A percentile compares a stretch with the other conserved stretches of the same genome.
Evolutionary conservation across 2,797 vertebrate species (phyloP).

Genomic region (Iguana delicatissima): DNA sequence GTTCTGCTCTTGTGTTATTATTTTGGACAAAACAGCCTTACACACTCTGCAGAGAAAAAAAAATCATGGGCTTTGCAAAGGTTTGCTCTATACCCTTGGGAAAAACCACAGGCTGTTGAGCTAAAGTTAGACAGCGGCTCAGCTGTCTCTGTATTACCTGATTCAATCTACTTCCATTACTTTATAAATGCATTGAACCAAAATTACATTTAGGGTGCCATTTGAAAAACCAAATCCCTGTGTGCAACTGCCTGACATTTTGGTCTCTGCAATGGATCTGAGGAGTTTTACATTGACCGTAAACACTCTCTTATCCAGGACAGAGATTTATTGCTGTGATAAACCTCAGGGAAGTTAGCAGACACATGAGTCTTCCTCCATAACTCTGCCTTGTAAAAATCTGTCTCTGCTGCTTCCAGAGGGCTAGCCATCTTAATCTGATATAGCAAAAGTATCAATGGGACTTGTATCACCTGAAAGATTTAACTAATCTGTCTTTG

Average conservation of each 20-base stretch:
- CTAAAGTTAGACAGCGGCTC: neutral
- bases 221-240: neutral
- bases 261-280: neutral
- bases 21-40: neutral
- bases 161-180: conserved; percentile 1
- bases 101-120: neutral
- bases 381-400: neutral
- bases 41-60: neutral
- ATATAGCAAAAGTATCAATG: neutral
- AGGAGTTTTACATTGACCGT: neutral
- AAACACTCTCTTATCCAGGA: neutral
- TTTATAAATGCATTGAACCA: neutral
- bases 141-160: neutral
- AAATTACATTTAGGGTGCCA: neutral
- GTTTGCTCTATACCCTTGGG: neutral
- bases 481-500: no score
- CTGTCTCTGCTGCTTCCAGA: neutral
- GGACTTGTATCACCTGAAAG: neutral
- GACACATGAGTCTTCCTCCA: conserved; percentile 7
- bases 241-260: neutral
- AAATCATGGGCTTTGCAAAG: neutral
- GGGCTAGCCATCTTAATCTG: neutral
- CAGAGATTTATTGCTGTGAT: conserved; percentile 24
- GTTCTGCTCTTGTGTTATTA: neutral
- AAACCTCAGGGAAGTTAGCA: neutral